Base-by-base conservation (phyloP, 2,888 invertebrate genomes). In the Tiphia femorata region DNA sequence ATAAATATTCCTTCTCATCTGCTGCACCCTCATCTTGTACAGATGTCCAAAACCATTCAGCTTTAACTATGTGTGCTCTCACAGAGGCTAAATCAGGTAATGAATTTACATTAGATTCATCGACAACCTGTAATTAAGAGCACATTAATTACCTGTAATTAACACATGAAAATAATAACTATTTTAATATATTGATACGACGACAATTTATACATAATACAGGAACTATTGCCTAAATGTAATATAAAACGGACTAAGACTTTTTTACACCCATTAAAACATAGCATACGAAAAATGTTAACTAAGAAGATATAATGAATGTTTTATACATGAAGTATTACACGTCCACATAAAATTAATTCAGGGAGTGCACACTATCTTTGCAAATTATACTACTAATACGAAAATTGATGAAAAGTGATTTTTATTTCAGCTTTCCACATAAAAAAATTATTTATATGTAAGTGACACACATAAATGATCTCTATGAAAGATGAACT, bases 31-130 rank as follows among this genome's bases (percentile, higher is more conserved):
- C 96, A 86, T 97, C 96, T 85, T 97, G 97, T 61, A 98, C 95
- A 42, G 97, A 96, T 30, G 94, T 95, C 98, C 98, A 98, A 85
- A 98, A 98, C 98, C 98, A 98, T 86, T 97, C 95, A 4, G 93
- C 93, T 84, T 94, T 95, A 49, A 96, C 92, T 63, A 95, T 87
- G 80, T 91, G 91, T 21, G 92, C 91, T 72, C 89, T 88, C 12
- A 84, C 78, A 61, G 88, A 85, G 59, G 90, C 89, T 51, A 91
- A 89, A 77, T 92, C 93, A 38, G 91, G 91, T 64, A 91, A 88
- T 44, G 89, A 86, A 74, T 88, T 87, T 27, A 91, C 89, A 68
- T 88, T 88, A 72, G 91, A 91, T 80, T 94, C 94, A 83, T 95
- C 95, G 53, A 95, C 93, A 60, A 95, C 95, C 94, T 95, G 84